A percentile compares a stretch with the other conserved stretches of the same genome.
Conservation (phyloP, 2,113 vertebrate genomes). For the Antigone vipio region DNA sequence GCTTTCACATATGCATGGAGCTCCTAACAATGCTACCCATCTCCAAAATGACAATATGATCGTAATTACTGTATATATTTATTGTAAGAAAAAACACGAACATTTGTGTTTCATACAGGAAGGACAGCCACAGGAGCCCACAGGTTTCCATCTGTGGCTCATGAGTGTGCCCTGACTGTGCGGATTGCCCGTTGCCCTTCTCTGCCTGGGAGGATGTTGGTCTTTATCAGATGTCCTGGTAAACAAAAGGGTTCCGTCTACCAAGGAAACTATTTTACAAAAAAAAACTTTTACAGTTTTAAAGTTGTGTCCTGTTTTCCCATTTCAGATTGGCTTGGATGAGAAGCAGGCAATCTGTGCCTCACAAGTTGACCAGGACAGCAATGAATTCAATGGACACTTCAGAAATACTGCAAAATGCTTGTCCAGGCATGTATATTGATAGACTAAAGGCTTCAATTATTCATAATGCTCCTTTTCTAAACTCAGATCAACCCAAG, state of each 20-base stretch:
- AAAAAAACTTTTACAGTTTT: neutral
- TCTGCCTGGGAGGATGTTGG: neutral
- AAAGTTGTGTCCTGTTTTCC: neutral
- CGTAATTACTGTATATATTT: neutral
- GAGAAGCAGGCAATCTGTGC: neutral
- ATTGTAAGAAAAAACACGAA: neutral
- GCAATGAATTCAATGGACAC: neutral
- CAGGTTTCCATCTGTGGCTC: neutral
- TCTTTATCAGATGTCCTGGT: neutral
- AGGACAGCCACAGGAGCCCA: neutral
- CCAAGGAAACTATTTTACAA: neutral
- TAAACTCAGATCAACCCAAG: neutral
- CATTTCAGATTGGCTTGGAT: neutral
- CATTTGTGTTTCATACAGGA: neutral
- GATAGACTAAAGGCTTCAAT: neutral
- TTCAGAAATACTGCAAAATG: neutral
- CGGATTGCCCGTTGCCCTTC: neutral
- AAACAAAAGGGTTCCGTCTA: neutral
- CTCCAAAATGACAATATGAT: neutral
- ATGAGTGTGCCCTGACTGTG: neutral
- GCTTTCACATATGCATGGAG: neutral
- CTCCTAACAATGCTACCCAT: neutral
- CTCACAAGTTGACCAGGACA: neutral
- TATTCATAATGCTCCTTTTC: neutral
- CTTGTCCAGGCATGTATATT: neutral